Base-by-base conservation (phyloP, 2,888 invertebrate genomes). In the Cataglyphis rosenhaueri region DNA sequence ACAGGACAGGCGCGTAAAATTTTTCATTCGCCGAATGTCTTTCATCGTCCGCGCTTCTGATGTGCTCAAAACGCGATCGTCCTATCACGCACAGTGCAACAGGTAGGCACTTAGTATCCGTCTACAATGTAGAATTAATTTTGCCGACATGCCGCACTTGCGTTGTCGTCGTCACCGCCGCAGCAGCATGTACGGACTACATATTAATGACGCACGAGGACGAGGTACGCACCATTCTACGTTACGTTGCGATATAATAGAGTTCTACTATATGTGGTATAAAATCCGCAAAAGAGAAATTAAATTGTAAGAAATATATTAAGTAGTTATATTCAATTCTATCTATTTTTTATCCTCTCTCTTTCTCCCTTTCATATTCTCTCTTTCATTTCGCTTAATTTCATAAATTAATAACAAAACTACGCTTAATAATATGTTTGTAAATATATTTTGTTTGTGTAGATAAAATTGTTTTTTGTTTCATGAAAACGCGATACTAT, bases 71-170 rank as follows among this genome's bases (percentile, higher is more conserved):
- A 89, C 87, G 82, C 88, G 88, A 91, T 91, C 89, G 88, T 85
- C 79, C 82, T 86, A 85, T 85, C 73, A 74, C 68, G 44, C n/a
- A 52, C 52, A 84, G 87, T 87, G 91, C 91, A 91, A 91, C 91
- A 91, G 91, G 91, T 91, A 91, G 90, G 91, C 88, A 89, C 91
- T 91, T 88, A 90, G 89, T 91, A 89, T 86, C 85, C 87, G 89
- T 90, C 87, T 89, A 84, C 85, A 81, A 85, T 79, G 85, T 82
- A 85, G 86, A 89, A 87, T 88, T 88, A 88, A 85, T 87, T 88
- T 85, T 78, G 74, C 79, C 71, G 82, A 68, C 84, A 59, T 83
- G 83, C 61, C 73, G 71, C 62, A 64, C 76, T 84, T 85, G 87
- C 81, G 81, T 85, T 85, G 75, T 32, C 57, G 65, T 85, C 87